Evolutionary conservation across 1,140 invertebrate species (phyloP), one percentile per base, ranked within the genome.

Genomic region (Gryon sp.): DNA sequence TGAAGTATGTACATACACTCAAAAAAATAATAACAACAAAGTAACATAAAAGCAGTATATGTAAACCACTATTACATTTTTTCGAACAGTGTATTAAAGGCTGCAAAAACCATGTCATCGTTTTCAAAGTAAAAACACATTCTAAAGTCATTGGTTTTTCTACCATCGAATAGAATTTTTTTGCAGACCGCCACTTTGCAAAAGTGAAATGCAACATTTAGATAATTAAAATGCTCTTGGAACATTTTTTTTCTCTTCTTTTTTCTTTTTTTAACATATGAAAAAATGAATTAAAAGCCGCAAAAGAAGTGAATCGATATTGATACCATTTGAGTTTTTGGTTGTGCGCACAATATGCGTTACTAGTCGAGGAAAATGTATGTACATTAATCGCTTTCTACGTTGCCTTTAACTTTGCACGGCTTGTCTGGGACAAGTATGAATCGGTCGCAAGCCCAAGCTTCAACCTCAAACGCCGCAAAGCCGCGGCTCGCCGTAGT

Each of bases 361-460:
- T 57, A 41, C 26, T 53, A 16, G 38, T 15, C 30, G 28, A n/a
- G n/a, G 62, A 74, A 74, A 66, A 66, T 65, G 45, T 66, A 60
- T 36, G 9, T 16, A 53, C 53, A 66, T 66, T 75, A 66, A 75
- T 75, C 72, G 72, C 55, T 60, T 75, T 65, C 59, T 53, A 40
- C 34, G 46, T 66, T 62, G 43, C 57, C 50, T 76, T 76, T 69
- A 69, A 69, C 55, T 55, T 38, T 43, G 8, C 48, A 14, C 40
- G 34, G 59, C 50, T 8, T 76, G 73, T 63, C 36, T 20, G 52
- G 63, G 73, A 76, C 73, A 76, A 50, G 73, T 76, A 69, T 52
- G 63, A 69, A 76, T 76, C 63, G 73, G 63, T 65, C 48, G 73
- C 63, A 76, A 69, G 46, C 69, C 59, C 59, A 50, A 43, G 69